phyloP scores from a whole-genome alignment of 2,797 vertebrate genomes.

The Pachyuromys duprasi region DNA sequence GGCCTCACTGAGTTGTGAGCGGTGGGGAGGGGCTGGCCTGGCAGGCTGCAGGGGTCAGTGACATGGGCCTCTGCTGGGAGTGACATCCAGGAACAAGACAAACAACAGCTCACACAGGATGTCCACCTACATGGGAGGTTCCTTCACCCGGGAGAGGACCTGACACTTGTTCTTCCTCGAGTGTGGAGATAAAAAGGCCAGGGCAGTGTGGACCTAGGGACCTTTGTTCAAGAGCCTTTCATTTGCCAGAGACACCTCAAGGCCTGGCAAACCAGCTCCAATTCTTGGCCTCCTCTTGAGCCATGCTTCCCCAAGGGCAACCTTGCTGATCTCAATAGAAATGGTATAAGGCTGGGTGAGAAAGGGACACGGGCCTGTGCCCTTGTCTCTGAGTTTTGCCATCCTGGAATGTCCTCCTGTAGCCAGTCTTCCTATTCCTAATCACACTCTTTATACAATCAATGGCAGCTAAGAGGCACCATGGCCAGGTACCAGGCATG shows the following conservation, averaged over 20 bases:
- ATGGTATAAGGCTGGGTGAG: background rate
- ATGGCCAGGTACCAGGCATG: background rate
- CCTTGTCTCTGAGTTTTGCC: background rate
- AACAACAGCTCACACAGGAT: background rate
- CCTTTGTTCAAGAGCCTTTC: background rate
- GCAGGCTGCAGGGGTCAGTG: background rate
- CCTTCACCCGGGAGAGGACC: background rate
- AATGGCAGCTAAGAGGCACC: background rate
- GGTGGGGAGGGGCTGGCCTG: background rate
- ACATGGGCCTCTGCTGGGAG: background rate
- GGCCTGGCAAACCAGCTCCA: background rate
- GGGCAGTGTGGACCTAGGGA: too few relatives aligned
- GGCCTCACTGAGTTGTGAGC: background rate
- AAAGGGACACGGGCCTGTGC: background rate
- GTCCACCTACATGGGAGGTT: background rate
- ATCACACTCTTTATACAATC: background rate
- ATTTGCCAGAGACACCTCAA: background rate
- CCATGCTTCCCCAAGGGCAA: background rate
- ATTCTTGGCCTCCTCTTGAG: background rate
- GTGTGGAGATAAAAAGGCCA: background rate
- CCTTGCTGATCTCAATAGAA: background rate
- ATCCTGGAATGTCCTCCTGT: background rate
- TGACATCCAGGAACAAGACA: background rate
- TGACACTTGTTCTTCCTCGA: background rate
- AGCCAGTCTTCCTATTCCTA: background rate